These are phyloP conservation scores for Caenorhabditis brenneri DNA, from an alignment of 1,140 invertebrate genomes.

Conservation along the genomic window DNA sequence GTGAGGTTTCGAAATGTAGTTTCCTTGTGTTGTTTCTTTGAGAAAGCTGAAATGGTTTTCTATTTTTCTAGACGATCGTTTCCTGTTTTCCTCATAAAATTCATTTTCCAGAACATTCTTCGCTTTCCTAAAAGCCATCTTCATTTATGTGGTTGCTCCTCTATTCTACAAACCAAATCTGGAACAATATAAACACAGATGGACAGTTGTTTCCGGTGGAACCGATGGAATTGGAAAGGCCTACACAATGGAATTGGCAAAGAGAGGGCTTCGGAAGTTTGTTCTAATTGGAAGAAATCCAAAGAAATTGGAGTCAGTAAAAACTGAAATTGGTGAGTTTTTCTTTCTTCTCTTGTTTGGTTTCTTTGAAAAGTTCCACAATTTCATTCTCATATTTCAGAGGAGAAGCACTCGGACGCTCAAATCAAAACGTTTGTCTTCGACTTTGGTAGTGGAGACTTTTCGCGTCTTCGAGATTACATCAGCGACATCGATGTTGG, in stretches of 20 bases:
- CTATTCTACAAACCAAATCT: constrained; percentile 49
- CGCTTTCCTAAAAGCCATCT: constrained; percentile 45
- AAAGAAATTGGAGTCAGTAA: constrained; percentile 47
- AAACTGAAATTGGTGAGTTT: constrained; percentile 41
- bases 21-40: too few species aligned
- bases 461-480: constrained; percentile 54
- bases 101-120: constrained; percentile 52
- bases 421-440: constrained; percentile 63
- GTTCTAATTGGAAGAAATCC: constrained; percentile 52
- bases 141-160: constrained; percentile 49
- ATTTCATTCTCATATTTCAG: constrained; percentile 59
- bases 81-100: too few species aligned
- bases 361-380: not conserved
- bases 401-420: constrained; percentile 53
- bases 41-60: too few species aligned
- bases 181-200: constrained; percentile 44
- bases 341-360: not conserved
- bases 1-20: not conserved
- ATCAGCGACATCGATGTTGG: constrained; percentile 63
- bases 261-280: constrained; percentile 50
- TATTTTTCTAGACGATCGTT: too few species aligned
- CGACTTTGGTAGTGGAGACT: constrained; percentile 64
- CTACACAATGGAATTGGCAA: constrained; percentile 48
- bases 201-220: constrained; percentile 45
- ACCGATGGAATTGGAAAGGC: constrained; percentile 55